Evolutionary conservation across 2,113 vertebrate genomes (phyloP), one percentile per base, ranked within the genome.

Genomic region (Dipodomys stephensi): DNA sequence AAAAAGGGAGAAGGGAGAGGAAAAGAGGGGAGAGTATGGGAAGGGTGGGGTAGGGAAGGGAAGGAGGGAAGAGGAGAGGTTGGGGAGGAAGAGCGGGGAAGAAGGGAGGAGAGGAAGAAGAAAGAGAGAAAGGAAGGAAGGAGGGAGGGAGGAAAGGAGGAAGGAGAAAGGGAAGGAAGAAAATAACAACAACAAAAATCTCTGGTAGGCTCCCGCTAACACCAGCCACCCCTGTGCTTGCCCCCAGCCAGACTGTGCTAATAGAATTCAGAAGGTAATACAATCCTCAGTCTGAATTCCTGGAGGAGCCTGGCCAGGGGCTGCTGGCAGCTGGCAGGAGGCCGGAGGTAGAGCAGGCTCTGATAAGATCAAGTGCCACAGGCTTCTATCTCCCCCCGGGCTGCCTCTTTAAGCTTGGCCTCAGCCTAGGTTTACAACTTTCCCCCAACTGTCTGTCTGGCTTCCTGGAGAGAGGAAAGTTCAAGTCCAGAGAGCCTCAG

Each of bases 251-350:
- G 53, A 89, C 74, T 53, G 18, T 25, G 28, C 89, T 95, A 93
- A 97, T 7, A 83, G 83, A 95, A 97, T 82, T 85, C 95, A 96
- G 83, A 79, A 65, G 71, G 96, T 96, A 97, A 96, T 16, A 68
- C 68, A 82, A 96, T 95, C 92, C 87, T 86, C 76, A 25, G 91
- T 68, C 84, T 35, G 88, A 80, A 71, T 90, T 97, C 96, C 92
- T 95, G 32, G 86, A 94, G 95, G 80, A 93, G 80, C 60, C 92
- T 95, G 94, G 86, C 94, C 86, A 32, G 79, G 44, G 95, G 92
- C 88, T 93, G 53, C 76, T 6, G 67, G 89, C 71, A 79, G 83
- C 85, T 93, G 90, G 90, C 81, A 79, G 93, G 87, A 91, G 39
- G 79, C 82, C 32, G 7, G 92, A 86, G 88, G 72, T 57, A 6